Evolutionary conservation across 2,888 invertebrate species (phyloP).

Genomic region (Pseudeuparius sepicola): DNA sequence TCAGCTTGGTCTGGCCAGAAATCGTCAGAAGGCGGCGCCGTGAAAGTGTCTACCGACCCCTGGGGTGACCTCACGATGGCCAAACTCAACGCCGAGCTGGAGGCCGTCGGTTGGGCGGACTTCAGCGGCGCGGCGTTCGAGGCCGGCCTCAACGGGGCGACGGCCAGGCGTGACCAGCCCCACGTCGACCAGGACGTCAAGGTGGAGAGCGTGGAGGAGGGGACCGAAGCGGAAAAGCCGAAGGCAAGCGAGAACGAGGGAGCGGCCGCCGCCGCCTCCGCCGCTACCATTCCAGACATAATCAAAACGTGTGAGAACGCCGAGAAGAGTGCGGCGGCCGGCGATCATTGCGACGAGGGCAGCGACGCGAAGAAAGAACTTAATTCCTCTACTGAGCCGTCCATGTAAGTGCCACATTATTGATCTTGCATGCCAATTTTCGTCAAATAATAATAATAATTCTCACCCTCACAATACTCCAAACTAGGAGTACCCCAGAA

Average conservation of each 20-base stretch:
- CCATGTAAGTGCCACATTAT: slow-evolving; percentile 26
- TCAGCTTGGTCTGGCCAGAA: slow-evolving; percentile 36
- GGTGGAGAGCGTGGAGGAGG: slow-evolving; percentile 26
- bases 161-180: slow-evolving; percentile 1
- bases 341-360: slow-evolving; percentile 20
- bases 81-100: slow-evolving; percentile 16
- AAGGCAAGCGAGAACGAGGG: slow-evolving; percentile 13
- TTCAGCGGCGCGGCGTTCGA: slow-evolving; percentile 35
- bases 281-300: no score
- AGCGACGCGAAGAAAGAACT: slow-evolving; percentile 14
- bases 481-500: no score
- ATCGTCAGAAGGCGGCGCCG: slow-evolving; percentile 11
- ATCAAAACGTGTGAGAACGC: no score
- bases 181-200: slow-evolving; percentile 26
- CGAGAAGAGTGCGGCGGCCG: slow-evolving; percentile 21
- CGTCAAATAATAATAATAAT: no score
- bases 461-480: no score
- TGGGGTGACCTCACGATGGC: slow-evolving; percentile 28
- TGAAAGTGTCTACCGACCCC: slow-evolving; percentile 29
- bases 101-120: slow-evolving; percentile 38
- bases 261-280: no score
- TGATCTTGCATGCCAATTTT: no score
- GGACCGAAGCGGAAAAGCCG: slow-evolving; percentile 12
- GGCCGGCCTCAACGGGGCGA: slow-evolving; percentile 25
- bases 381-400: slow-evolving; percentile 24